A percentile compares a stretch with the other conserved stretches of the same genome.
These are phyloP conservation scores for Chrysocyon brachyurus DNA, from an alignment of 2,797 vertebrate species.

Conservation along the genomic window DNA sequence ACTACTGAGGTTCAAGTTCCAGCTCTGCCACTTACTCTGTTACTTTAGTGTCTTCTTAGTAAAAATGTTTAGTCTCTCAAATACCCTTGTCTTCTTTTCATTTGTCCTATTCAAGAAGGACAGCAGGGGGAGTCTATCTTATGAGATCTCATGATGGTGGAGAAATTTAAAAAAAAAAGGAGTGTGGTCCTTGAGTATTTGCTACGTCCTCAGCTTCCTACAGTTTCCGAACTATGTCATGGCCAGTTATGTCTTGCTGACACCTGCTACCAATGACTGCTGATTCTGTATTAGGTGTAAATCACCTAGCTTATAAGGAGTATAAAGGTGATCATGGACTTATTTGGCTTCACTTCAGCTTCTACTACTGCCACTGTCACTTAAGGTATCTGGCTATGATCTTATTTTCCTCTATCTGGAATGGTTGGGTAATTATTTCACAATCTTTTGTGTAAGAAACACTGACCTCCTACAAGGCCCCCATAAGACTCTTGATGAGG, in stretches of 20 bases:
- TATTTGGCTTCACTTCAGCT: not conserved
- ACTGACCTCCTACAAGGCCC: not conserved
- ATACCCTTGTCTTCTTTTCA: not conserved
- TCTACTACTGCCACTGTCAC: not conserved
- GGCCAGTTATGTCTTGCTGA: not conserved
- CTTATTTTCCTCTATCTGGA: not conserved
- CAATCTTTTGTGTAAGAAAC: not conserved
- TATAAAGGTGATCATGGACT: not conserved
- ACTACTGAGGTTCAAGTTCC: not conserved
- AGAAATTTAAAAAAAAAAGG: not conserved
- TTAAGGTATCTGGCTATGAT: not conserved
- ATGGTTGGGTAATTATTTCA: not conserved
- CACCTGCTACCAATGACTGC: not conserved
- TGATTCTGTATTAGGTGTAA: not conserved
- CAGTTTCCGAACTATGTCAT: not conserved
- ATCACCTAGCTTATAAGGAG: not conserved
- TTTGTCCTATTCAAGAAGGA: too few species aligned
- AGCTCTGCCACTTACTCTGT: not conserved
- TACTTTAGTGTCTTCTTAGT: not conserved
- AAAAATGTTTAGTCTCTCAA: not conserved
- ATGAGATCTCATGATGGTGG: not conserved
- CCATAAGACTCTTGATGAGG: not conserved
- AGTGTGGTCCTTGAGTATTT: not conserved
- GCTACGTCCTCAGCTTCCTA: not conserved
- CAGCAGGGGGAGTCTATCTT: not conserved